Evolutionary conservation across 2,888 invertebrate species (phyloP), one percentile per base, ranked within the genome.

Genomic region (Clanis bilineata): DNA sequence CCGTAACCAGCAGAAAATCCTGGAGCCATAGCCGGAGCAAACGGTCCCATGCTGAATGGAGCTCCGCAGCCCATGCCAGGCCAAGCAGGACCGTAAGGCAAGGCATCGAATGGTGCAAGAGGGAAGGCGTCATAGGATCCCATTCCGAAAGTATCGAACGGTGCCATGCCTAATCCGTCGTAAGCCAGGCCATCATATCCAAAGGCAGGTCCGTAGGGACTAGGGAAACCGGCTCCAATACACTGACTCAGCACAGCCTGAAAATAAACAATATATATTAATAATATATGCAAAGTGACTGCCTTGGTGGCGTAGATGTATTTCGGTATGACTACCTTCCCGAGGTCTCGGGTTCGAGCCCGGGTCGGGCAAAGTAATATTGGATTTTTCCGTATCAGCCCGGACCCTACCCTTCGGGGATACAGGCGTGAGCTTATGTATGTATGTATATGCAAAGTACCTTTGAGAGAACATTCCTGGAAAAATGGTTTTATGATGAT

Each of bases 191-290:
- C 57, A n/a, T 60, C 47, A 6, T 51, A 51, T 18, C 22, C 54
- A 41, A 28, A 55, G 9, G 55, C 43, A 23, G 54, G 43, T 21
- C 59, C 59, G 23, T 38, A 44, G 12, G 55, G 32, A 3, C 44
- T 23, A 6, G 44, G 59, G 5, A 41, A 22, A 22, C 55, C 59
- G 18, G 39, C 39, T 3, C 51, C 47, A 18, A 51, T 12, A 39
- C 28, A 41, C 47, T 60, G 60, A 47, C 60, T 45, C 22, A 36
- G 56, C 36, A 45, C 47, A 38, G 25, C 39, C 60, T 60, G 56
- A 32, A 43, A 57, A n/a, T n/a, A n/a, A 41, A 41, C 9, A 41
- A 41, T 4, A 38, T 2, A 18, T 18, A 18, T 5, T 18, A 41
- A 18, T 6, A 18, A 7, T 7, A 18, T n/a, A n/a, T n/a, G n/a